Conservation (phyloP, 2,113 vertebrate species). For the Fregetta grallaria region DNA sequence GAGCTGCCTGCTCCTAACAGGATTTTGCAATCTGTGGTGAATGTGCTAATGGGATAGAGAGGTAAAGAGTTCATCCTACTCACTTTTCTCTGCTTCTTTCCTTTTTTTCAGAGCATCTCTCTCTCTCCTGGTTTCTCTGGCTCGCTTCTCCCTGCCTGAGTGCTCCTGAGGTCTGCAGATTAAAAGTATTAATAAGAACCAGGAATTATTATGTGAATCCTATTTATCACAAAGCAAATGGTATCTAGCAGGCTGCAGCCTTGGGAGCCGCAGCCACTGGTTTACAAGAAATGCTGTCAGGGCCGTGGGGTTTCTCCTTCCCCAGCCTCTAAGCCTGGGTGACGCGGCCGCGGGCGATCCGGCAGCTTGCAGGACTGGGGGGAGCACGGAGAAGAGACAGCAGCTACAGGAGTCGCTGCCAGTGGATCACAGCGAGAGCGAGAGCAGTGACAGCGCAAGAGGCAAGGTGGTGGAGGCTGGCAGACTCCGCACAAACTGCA, state of each 20-base stretch:
- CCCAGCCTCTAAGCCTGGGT: not conserved
- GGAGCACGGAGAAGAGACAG: not conserved
- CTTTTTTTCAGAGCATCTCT: not conserved
- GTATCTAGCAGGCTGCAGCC: not conserved
- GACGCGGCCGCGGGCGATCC: fast-evolving
- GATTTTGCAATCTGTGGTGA: not conserved
- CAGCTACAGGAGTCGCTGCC: not conserved
- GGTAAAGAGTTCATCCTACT: constrained; percentile 46
- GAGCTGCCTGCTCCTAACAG: not conserved
- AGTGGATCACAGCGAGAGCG: fast-evolving
- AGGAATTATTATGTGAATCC: not conserved
- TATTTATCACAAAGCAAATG: not conserved
- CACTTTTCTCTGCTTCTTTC: not conserved
- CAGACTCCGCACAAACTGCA: not conserved
- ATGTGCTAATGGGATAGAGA: constrained; percentile 39
- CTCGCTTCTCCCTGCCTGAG: not conserved
- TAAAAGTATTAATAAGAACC: not conserved
- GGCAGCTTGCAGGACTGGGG: not conserved
- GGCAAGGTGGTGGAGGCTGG: fast-evolving
- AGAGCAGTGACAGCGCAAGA: fast-evolving
- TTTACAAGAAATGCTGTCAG: too few species aligned
- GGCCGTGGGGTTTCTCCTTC: not conserved
- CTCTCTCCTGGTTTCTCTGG: not conserved
- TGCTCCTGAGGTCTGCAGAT: not conserved
- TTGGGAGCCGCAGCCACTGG: fast-evolving